Evolutionary conservation across 2,888 invertebrate genomes (phyloP).

Genomic region (Antheraea yamamai): DNA sequence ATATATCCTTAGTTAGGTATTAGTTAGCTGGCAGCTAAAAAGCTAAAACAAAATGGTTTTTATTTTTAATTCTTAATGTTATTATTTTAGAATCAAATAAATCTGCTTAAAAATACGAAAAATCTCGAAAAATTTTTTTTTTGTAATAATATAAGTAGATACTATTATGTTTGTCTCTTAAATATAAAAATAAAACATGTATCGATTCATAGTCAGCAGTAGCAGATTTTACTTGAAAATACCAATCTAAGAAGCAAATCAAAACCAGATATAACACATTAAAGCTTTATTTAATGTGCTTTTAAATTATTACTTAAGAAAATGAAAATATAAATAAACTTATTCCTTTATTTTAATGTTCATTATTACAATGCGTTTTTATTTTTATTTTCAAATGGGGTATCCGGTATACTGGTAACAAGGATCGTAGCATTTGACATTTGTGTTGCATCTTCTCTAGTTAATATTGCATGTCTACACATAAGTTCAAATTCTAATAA

Average conservation of each 20-base stretch:
- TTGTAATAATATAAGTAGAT: too few relatives aligned
- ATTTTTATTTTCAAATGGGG: neutral
- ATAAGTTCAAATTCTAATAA: conserved; percentile 65
- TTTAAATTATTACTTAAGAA: neutral
- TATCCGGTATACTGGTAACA: conserved; percentile 10
- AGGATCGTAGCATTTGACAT: conserved; percentile 28
- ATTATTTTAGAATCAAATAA: too few relatives aligned
- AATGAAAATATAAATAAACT: neutral
- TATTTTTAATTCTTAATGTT: too few relatives aligned
- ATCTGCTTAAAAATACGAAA: too few relatives aligned
- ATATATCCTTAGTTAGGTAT: too few relatives aligned
- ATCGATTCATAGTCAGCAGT: too few relatives aligned
- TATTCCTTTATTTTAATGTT: neutral
- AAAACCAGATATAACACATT: neutral
- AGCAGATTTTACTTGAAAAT: too few relatives aligned
- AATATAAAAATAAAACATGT: too few relatives aligned
- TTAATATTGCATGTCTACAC: conserved; percentile 62
- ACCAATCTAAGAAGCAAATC: neutral
- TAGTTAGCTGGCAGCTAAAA: too few relatives aligned
- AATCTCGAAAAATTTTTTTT: too few relatives aligned
- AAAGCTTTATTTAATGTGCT: neutral
- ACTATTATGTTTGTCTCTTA: too few relatives aligned
- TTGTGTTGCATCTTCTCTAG: conserved; percentile 38
- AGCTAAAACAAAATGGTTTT: too few relatives aligned
- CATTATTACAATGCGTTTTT: neutral